Base-by-base conservation (phyloP, 2,888 invertebrate genomes). In the Pollenia labialis region DNA sequence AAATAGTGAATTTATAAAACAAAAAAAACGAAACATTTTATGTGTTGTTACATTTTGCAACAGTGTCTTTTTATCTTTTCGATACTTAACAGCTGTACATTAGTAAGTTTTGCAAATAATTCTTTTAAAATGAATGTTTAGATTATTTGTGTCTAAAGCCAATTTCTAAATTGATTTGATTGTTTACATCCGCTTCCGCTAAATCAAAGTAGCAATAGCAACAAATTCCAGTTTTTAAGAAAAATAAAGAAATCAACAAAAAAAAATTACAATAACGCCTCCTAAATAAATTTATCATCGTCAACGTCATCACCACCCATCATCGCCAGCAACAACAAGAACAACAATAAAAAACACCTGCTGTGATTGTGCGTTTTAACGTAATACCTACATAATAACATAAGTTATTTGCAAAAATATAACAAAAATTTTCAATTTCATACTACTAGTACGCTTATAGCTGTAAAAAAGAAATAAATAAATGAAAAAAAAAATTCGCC, bases 121-220 rank as follows among this genome's bases (percentile, higher is more conserved):
- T 32, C 32, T 14, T 58, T 58, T 3, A 18, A 10, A 54, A 42
- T 23, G 50, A 50, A 4, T 32, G 32, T 40, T 16, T 23, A 4
- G 18, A 32, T 14, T 50, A 18, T 68, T 23, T 66, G 12, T 40
- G 12, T 48, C 68, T 56, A 6, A 60, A 74, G 48, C 4, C 44
- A 58, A 42, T 42, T 79, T 80, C 18, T 46, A 64, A 81, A 71
- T 85, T 72, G 64, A 76, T 69, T 83, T 80, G 71, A 86, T 86
- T 81, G 84, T 84, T 87, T 83, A 77, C 76, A 87, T 84, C 83
- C 86, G 84, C 72, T 87, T 84, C 76, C 84, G 76, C 72, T 76
- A 52, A 16, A 75, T 60, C 23, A 79, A 62, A 56, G 54, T 48
- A 80, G 77, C 42, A 76, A 77, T 32, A 75, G 12, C 16, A 32